Conservation (phyloP, 1,140 invertebrate genomes). For the Drosophila parvula region DNA sequence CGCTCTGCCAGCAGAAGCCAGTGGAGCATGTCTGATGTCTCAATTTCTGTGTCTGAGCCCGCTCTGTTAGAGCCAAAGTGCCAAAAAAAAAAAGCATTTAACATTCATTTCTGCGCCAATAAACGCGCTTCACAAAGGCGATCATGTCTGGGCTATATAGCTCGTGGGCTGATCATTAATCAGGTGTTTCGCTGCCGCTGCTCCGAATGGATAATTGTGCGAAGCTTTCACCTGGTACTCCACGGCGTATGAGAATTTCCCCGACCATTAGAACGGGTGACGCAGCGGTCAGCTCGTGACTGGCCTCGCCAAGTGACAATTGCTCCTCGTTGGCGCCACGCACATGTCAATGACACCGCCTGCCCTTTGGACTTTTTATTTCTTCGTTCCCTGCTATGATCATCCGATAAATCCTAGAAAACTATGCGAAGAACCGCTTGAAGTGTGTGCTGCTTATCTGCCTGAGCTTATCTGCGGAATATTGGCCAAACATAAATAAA, state of each 20-base stretch:
- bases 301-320: slow-evolving; percentile 44
- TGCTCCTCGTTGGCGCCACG: slow-evolving; percentile 8
- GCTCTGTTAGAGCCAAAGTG: slow-evolving; percentile 48
- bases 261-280: slow-evolving; percentile 23
- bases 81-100: slow-evolving; percentile 44
- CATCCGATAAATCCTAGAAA: slow-evolving; percentile 34
- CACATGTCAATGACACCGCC: slow-evolving; percentile 63
- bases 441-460: slow-evolving; percentile 32
- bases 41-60: slow-evolving; percentile 18
- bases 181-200: slow-evolving; percentile 35
- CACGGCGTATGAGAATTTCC: slow-evolving; percentile 27
- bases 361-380: slow-evolving; percentile 4
- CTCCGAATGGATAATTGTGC: slow-evolving; percentile 54
- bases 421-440: background rate
- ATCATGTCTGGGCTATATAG: slow-evolving; percentile 11
- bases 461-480: slow-evolving; percentile 41
- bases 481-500: slow-evolving; percentile 60
- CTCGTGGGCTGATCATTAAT: slow-evolving; percentile 53
- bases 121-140: slow-evolving; percentile 28
- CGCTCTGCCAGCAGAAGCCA: slow-evolving; percentile 1
- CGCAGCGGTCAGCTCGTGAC: slow-evolving; percentile 62
- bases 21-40: slow-evolving; percentile 44
- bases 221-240: slow-evolving; percentile 51
- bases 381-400: slow-evolving; percentile 8
- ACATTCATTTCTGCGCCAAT: slow-evolving; percentile 55